Base-by-base conservation (phyloP, 1,140 invertebrate species). In the Battus philenor region DNA sequence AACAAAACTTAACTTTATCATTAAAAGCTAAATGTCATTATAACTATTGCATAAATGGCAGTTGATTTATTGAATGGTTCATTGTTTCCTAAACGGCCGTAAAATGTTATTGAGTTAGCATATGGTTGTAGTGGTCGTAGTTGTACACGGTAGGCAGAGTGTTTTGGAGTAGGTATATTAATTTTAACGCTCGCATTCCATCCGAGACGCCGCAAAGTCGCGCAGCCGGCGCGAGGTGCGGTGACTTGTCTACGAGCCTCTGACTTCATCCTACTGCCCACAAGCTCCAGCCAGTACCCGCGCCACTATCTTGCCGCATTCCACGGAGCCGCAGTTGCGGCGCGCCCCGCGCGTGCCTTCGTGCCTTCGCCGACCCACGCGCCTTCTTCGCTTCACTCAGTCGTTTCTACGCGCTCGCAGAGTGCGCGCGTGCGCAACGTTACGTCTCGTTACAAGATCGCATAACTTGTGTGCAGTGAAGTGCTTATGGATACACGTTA, bases 231-330 rank as follows among this genome's bases (percentile, higher is more conserved):
- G 53, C 47, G 52, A 44, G 54, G 41, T 30, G 34, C 24, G 45
- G 50, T 47, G 47, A 44, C 17, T 36, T 9, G 33, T 13, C 36
- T 20, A 20, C 12, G 36, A 39, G 36, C 20, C 20, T 15, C 64
- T n/a, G 62, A 54, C 63, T 68, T 56, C 54, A 54, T 48, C 45
- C 44, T 47, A 33, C 46, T 52, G 62, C 55, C 52, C 61, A 62
- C 68, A 64, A 27, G 59, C 54, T 32, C 18, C 66, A 69, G 65
- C 56, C 59, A 54, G 59, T 71, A 67, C 65, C 59, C 66, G 65
- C 62, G 66, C 72, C 66, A 73, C 74, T 80, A 83, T 80, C 79
- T 80, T 66, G 70, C 76, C 76, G 76, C 79, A 80, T 83, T 83
- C 79, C 79, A 70, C 62, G 39, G 59, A 67, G 57, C 60, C 65